phyloP scores from a whole-genome alignment of 2,888 invertebrate species.

The Opisthograptis luteolata region DNA sequence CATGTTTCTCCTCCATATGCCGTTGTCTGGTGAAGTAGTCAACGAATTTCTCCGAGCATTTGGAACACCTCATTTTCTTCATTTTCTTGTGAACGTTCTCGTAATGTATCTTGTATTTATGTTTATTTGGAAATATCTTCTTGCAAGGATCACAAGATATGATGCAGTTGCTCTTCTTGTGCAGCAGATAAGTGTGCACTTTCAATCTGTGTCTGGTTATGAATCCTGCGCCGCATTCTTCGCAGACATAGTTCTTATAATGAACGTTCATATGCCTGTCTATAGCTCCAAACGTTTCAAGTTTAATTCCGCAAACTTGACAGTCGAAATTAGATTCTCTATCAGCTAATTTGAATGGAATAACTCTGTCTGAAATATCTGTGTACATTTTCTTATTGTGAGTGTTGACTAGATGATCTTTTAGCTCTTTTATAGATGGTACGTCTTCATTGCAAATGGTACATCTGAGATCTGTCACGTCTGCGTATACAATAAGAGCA shows the following conservation, averaged over 20 bases:
- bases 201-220: slow-evolving; percentile 66
- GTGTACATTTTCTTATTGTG: slow-evolving; percentile 61
- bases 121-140: slow-evolving; percentile 57
- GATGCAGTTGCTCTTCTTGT: slow-evolving; percentile 37
- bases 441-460: slow-evolving; percentile 51
- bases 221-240: slow-evolving; percentile 69
- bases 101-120: slow-evolving; percentile 63
- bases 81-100: slow-evolving; percentile 62
- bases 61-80: slow-evolving; percentile 64
- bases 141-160: slow-evolving; percentile 58
- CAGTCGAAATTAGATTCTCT: slow-evolving; percentile 55
- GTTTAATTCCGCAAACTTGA: slow-evolving; percentile 62
- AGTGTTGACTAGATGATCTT: slow-evolving; percentile 55
- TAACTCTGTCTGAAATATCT: slow-evolving; percentile 60
- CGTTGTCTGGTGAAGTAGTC: slow-evolving; percentile 68
- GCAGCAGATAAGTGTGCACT: slow-evolving; percentile 64
- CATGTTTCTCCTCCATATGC: slow-evolving; percentile 65
- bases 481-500: slow-evolving; percentile 66
- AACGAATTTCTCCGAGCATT: slow-evolving; percentile 63
- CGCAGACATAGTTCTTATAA: slow-evolving; percentile 70
- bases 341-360: slow-evolving; percentile 62
- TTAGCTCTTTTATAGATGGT: slow-evolving; percentile 55
- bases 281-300: slow-evolving; percentile 71
- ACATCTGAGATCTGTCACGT: slow-evolving; percentile 62
- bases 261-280: slow-evolving; percentile 74